Evolutionary conservation across 2,888 invertebrate genomes (phyloP).

Genomic region (Plagiodera versicolora): DNA sequence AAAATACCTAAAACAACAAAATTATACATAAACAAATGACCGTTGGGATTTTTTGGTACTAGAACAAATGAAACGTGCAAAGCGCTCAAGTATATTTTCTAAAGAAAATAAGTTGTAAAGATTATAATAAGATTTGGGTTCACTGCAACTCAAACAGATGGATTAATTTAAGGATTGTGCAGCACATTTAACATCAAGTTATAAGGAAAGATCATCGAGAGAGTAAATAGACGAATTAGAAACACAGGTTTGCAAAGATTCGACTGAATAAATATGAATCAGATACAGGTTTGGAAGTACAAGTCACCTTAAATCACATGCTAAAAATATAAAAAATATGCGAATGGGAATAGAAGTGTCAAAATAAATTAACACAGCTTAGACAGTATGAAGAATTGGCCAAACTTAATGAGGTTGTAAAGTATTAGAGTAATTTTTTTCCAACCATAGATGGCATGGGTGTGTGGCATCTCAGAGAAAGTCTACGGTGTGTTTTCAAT

Average conservation of each 20-base stretch:
- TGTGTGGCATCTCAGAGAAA: slow-evolving; percentile 31
- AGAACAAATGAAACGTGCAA: slow-evolving; percentile 24
- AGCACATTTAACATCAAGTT: slow-evolving; percentile 31
- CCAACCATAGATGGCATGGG: slow-evolving; percentile 22
- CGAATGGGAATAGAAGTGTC: slow-evolving; percentile 22
- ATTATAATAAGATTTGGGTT: slow-evolving; percentile 7
- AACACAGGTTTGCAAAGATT: slow-evolving; percentile 28
- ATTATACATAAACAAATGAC: slow-evolving; percentile 27
- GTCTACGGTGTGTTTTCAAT: slow-evolving; percentile 42
- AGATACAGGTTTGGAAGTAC: slow-evolving; percentile 44
- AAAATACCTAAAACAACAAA: slow-evolving; percentile 39
- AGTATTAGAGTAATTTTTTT: slow-evolving; percentile 6
- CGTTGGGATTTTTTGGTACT: slow-evolving; percentile 17
- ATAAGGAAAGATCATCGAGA: slow-evolving; percentile 16
- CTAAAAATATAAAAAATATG: slow-evolving; percentile 29
- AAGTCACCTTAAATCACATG: slow-evolving; percentile 42
- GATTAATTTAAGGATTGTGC: slow-evolving; percentile 11
- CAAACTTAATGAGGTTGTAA: neutral
- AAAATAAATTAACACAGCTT: slow-evolving; percentile 19
- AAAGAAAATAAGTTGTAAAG: slow-evolving; percentile 29
- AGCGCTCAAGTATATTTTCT: slow-evolving; percentile 25
- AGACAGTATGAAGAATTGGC: slow-evolving; percentile 20
- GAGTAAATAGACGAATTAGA: slow-evolving; percentile 23
- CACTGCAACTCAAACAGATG: slow-evolving; percentile 23
- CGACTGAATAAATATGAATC: slow-evolving; percentile 23